Base-by-base conservation (phyloP, 2,113 vertebrate genomes). In the Antennarius striatus region DNA sequence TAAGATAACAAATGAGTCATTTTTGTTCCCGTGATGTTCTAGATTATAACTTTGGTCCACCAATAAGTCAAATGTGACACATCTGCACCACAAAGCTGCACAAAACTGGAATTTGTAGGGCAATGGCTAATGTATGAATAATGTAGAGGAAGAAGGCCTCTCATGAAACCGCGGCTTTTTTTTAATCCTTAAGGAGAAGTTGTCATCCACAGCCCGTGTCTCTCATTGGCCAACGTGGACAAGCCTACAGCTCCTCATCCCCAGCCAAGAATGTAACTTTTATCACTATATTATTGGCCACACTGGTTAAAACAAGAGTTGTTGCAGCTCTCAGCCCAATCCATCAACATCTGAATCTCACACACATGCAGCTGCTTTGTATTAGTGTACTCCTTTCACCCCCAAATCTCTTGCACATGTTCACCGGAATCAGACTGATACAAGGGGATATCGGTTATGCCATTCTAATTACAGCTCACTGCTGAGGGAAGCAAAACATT, bases 331-430 rank as follows among this genome's bases (percentile, higher is more conserved):
- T 85, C 81, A 40, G 76, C 68, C 71, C 71, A 29, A 83, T 89
- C 84, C 51, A 60, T 84, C 79, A 86, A 83, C 79, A 84, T 88
- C 80, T 71, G 86, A 77, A 55, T 85, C 79, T 73, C 88, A 80
- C 71, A 49, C 81, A 60, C 84, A 79, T 2, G 22, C 92, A 93
- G 88, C 89, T 93, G 92, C 77, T 90, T 86, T 59, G 71, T 76
- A 88, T 93, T 93, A 92, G 74, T 22, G 68, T 77, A 62, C 73
- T 80, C 73, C 65, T 73, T 85, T 87, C 80, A 80, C 87, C 80
- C 81, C 74, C 80, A 91, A 93, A 93, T 90, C 89, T 91, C 82
- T 86, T 87, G 60, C 91, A 92, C 86, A 92, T 91, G 90, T 92
- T 91, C 86, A 70, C 84, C 68, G 32, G 86, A 90, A 86, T 91